phyloP scores from a whole-genome alignment of 2,797 vertebrate genomes.

The Lagocephalus sceleratus region DNA sequence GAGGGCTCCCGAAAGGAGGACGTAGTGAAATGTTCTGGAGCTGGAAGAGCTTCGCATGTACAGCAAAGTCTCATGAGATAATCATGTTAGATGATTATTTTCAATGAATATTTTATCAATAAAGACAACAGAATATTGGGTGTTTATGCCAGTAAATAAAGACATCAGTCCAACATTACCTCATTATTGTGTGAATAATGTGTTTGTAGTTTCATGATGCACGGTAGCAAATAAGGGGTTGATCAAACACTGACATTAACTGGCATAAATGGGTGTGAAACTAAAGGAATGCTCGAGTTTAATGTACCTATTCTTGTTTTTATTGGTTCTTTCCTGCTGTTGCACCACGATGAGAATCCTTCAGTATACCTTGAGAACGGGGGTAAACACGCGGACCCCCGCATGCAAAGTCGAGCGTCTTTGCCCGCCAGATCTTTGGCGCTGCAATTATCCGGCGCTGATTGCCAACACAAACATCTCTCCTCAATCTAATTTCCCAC shows the following conservation, averaged over 20 bases:
- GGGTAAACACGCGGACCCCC: slow-evolving; percentile 24
- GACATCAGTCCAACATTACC: neutral
- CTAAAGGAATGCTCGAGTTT: slow-evolving; percentile 6
- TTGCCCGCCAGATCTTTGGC: slow-evolving; percentile 21
- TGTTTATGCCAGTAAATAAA: slow-evolving; percentile 18
- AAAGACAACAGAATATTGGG: neutral
- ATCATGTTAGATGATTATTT: neutral
- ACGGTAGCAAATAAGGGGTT: neutral
- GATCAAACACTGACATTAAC: neutral
- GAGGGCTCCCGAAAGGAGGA: slow-evolving; percentile 14
- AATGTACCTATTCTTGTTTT: slow-evolving; percentile 9
- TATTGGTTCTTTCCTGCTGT: slow-evolving; percentile 28
- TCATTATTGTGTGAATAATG: slow-evolving; percentile 9
- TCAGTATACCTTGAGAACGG: slow-evolving; percentile 33
- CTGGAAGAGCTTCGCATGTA: neutral
- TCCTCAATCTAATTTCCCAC: neutral
- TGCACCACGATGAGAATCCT: slow-evolving; percentile 20
- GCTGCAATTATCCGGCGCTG: slow-evolving; percentile 21
- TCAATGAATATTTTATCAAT: neutral
- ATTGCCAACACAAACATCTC: slow-evolving; percentile 13
- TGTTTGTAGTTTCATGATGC: too few relatives aligned
- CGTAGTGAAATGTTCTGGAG: too few relatives aligned
- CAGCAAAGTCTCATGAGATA: neutral
- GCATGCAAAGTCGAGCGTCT: slow-evolving; percentile 23
- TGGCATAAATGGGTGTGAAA: too few relatives aligned